Evolutionary conservation across 1,140 invertebrate species (phyloP).

Genomic region (Drosophila burlai): DNA sequence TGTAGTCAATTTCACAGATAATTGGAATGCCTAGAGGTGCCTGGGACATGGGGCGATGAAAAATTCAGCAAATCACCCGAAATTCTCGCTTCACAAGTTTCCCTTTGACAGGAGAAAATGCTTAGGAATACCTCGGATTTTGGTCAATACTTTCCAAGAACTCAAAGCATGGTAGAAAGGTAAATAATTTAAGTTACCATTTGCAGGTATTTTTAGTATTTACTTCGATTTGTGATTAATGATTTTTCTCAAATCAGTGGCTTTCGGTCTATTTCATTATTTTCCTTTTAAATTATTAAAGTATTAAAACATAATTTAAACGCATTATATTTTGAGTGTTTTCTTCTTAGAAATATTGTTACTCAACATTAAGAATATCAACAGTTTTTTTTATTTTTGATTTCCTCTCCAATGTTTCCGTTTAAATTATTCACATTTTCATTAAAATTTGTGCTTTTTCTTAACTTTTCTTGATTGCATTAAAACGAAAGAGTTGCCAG

Average conservation of each 20-base stretch:
- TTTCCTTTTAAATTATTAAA: no score
- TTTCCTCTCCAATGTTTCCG: background rate
- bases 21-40: slow-evolving; percentile 36
- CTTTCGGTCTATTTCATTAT: no score
- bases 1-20: slow-evolving; percentile 55
- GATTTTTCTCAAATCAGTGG: background rate
- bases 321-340: accelerated
- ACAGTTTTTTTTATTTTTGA: background rate
- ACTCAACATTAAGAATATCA: background rate
- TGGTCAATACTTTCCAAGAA: background rate
- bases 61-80: slow-evolving; percentile 24
- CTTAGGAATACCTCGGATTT: background rate
- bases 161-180: background rate
- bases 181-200: background rate
- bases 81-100: slow-evolving; percentile 37
- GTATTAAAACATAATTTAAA: background rate
- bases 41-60: slow-evolving; percentile 24
- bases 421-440: background rate
- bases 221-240: background rate
- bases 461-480: background rate
- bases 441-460: background rate
- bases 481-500: slow-evolving; percentile 1
- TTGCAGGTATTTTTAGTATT: background rate
- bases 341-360: background rate
- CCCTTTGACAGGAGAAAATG: background rate